These are phyloP conservation scores for Acanthiza pusilla DNA, from an alignment of 2,797 vertebrate species.

Conservation along the genomic window DNA sequence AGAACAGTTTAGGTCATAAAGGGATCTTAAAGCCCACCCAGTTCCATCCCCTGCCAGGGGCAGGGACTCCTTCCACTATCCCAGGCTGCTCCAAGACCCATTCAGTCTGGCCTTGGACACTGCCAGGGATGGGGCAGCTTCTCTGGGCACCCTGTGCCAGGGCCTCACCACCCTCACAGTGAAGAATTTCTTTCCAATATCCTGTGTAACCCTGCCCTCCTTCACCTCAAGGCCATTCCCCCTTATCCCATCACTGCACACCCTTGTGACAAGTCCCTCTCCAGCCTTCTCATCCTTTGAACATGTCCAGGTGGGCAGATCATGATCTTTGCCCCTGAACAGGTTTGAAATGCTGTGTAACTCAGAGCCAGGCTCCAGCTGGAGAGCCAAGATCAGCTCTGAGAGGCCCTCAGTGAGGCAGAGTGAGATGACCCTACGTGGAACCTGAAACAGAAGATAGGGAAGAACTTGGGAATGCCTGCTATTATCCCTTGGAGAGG, in stretches of 20 bases:
- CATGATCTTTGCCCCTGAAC: not conserved
- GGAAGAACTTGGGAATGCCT: not conserved
- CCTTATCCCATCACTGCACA: too few species aligned
- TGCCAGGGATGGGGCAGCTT: not conserved
- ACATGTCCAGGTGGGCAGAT: not conserved
- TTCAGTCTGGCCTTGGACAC: not conserved
- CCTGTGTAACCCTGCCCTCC: too few species aligned
- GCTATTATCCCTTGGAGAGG: not conserved
- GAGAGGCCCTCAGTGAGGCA: not conserved
- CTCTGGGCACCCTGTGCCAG: not conserved
- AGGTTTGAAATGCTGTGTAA: not conserved
- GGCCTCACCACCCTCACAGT: accelerated
- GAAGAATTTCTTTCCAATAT: not conserved
- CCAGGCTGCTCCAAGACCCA: accelerated
- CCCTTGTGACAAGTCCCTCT: not conserved
- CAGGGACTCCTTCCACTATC: not conserved
- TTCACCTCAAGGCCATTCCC: not conserved
- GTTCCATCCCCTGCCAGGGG: not conserved
- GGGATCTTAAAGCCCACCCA: not conserved
- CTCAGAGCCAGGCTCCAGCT: not conserved
- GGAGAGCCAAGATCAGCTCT: not conserved
- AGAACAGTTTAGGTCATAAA: not conserved
- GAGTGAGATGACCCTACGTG: not conserved
- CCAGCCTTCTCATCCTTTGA: not conserved
- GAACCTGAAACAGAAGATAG: not conserved